Evolutionary conservation across 2,113 vertebrate genomes (phyloP).

Genomic region (Cinclus mexicanus): DNA sequence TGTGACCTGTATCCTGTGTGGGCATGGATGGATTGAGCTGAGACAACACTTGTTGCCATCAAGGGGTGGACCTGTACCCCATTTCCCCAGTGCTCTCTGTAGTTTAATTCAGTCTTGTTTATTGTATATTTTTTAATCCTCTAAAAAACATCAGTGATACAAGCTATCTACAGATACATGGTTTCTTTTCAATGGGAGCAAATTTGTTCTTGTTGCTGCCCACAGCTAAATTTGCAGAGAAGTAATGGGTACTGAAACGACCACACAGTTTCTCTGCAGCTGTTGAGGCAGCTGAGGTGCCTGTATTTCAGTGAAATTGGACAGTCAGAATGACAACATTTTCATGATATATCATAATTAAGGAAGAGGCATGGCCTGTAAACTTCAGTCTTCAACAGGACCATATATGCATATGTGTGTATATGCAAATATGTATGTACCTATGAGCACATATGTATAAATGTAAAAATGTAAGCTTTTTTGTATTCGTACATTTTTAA

Average conservation of each 20-base stretch:
- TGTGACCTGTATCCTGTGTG: background rate
- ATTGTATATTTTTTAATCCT: background rate
- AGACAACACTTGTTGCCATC: background rate
- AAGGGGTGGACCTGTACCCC: background rate
- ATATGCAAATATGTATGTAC: background rate
- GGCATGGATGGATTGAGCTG: background rate
- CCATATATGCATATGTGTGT: background rate
- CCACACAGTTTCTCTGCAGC: background rate
- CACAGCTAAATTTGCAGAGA: background rate
- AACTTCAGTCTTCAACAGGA: background rate
- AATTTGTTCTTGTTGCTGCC: background rate
- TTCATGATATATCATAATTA: background rate
- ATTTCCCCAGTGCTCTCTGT: background rate
- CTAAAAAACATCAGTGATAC: background rate
- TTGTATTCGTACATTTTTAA: background rate
- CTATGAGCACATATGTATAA: accelerated
- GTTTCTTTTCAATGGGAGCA: background rate
- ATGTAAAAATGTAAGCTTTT: background rate
- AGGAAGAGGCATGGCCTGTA: background rate
- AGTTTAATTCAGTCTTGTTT: background rate
- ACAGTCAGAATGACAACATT: background rate
- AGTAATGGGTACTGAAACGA: background rate
- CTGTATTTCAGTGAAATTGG: background rate
- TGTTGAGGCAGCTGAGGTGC: background rate
- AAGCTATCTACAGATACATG: background rate